A percentile compares a stretch with the other conserved stretches of the same genome.
phyloP scores from a whole-genome alignment of 2,113 vertebrate species.

The Leucosticte australis region DNA sequence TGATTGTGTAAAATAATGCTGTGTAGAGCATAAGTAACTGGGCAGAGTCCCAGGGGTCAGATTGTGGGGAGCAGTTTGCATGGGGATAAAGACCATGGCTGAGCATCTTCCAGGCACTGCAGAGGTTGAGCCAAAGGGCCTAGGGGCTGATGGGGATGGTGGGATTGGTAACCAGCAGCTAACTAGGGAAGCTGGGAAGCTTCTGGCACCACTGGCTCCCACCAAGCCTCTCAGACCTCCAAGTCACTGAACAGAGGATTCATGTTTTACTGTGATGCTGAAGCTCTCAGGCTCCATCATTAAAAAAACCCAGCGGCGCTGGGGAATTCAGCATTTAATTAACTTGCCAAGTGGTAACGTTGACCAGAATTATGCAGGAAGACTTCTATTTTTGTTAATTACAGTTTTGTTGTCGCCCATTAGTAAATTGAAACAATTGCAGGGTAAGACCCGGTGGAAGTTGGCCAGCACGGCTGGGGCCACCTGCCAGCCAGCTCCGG shows the following conservation, averaged over 20 bases:
- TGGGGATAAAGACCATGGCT: background rate
- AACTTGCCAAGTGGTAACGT: background rate
- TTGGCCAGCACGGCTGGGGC: background rate
- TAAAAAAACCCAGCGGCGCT: background rate
- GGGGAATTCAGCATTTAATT: constrained; percentile 30
- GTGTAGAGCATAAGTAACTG: background rate
- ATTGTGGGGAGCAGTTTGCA: background rate
- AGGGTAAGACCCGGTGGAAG: background rate
- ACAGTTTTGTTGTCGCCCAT: background rate
- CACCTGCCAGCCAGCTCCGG: background rate
- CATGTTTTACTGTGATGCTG: background rate
- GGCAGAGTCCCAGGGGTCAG: background rate
- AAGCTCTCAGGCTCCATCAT: background rate
- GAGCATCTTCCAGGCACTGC: background rate
- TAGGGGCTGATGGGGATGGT: rapidly evolving
- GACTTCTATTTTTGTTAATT: constrained; percentile 38
- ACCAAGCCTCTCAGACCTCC: background rate
- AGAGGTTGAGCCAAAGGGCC: background rate
- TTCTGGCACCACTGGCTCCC: background rate
- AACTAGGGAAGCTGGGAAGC: background rate
- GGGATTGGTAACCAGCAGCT: background rate
- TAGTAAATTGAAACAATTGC: constrained; percentile 48
- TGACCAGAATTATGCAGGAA: background rate
- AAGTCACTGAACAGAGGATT: background rate
- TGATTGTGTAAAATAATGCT: background rate